phyloP scores from a whole-genome alignment of 64 coral and sea anemone genomes.

The Porites lutea region DNA sequence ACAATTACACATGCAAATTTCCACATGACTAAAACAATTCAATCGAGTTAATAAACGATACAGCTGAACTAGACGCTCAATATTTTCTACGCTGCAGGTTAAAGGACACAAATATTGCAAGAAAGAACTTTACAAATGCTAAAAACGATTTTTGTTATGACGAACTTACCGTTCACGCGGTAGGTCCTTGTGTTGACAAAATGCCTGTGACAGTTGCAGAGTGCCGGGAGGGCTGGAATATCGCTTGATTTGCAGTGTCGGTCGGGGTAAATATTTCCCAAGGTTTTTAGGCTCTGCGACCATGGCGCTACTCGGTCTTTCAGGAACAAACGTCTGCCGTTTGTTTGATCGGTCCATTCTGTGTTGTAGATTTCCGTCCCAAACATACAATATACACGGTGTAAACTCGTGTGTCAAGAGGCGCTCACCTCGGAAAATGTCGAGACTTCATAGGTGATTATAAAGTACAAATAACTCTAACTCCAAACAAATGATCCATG shows the following conservation, averaged over 20 bases:
- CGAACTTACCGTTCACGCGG: slow-evolving; percentile 4
- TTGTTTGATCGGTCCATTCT: slow-evolving; percentile 22
- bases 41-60: neutral
- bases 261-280: slow-evolving; percentile 29
- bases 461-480: neutral
- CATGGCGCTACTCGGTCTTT: neutral
- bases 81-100: neutral
- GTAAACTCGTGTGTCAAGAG: neutral
- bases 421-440: neutral
- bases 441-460: neutral
- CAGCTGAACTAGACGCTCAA: slow-evolving; percentile 20
- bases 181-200: slow-evolving; percentile 11
- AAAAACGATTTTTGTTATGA: neutral
- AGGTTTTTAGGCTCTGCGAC: neutral
- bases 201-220: neutral
- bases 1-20: slow-evolving; percentile 35
- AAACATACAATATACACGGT: neutral
- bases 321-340: slow-evolving; percentile 17
- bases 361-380: neutral
- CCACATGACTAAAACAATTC: neutral
- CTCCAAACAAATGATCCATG: neutral
- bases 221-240: slow-evolving; percentile 38
- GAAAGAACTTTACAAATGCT: neutral
- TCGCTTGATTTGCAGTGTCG: slow-evolving; percentile 27
- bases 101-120: neutral